Conservation (phyloP, 2,888 invertebrate species). For the Cosmopolites sordidus region DNA sequence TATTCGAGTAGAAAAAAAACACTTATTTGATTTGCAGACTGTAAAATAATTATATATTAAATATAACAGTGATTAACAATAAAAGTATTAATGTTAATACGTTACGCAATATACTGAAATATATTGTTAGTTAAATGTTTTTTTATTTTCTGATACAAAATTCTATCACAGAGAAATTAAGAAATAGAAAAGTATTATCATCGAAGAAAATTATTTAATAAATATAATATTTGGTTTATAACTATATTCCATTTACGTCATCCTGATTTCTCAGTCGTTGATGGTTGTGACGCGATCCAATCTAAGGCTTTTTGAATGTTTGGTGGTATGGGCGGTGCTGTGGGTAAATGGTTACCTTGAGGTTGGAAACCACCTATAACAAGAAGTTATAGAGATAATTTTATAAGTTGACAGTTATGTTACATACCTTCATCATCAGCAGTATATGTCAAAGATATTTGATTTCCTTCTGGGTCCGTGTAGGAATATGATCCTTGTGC, state of each 20-base stretch:
- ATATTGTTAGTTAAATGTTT: no score
- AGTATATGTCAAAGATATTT: conserved; percentile 63
- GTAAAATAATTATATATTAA: not conserved
- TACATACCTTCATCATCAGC: conserved; percentile 62
- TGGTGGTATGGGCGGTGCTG: conserved; percentile 70
- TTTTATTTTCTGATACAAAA: no score
- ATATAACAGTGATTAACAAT: not conserved
- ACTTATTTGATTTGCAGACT: not conserved
- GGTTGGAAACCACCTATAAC: conserved; percentile 53
- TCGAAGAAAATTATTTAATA: no score
- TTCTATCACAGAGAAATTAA: no score
- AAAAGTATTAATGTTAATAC: no score
- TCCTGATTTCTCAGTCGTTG: conserved; percentile 45
- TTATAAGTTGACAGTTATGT: no score
- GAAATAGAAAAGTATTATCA: no score
- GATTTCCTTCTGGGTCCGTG: conserved; percentile 67
- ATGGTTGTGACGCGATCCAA: conserved; percentile 62
- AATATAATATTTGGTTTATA: no score
- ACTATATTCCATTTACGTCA: no score
- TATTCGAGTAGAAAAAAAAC: no score
- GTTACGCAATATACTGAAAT: no score
- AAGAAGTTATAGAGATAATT: no score
- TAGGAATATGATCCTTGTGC: conserved; percentile 65
- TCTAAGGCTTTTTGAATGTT: conserved; percentile 72
- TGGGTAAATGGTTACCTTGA: conserved; percentile 69